Percentiles rank a stretch among this genome's conserved stretches.
Conservation (phyloP, 2,113 vertebrate genomes). For the Prunella fulvescens region DNA sequence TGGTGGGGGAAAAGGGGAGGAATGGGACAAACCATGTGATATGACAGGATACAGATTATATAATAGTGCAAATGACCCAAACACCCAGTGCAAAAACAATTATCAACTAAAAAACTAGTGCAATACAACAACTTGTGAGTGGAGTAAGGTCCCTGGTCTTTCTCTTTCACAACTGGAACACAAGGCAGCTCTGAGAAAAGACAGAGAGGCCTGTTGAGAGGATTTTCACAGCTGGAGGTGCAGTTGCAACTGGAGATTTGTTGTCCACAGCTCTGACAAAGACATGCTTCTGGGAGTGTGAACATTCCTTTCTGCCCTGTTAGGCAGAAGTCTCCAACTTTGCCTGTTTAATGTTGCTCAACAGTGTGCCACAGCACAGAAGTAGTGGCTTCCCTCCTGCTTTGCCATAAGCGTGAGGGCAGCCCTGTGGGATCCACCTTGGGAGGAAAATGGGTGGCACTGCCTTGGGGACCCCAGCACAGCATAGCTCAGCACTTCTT, state of each 20-base stretch:
- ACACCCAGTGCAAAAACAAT: too few species aligned
- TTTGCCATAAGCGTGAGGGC: neutral
- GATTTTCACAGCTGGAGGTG: neutral
- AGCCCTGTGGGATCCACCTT: neutral
- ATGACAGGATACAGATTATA: too few species aligned
- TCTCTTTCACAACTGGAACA: neutral
- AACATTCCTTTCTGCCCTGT: neutral
- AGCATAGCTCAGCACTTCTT: rapidly evolving
- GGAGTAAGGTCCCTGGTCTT: neutral
- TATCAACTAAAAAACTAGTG: too few species aligned
- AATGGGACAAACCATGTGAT: too few species aligned
- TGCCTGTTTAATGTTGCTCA: neutral
- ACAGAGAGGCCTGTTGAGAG: neutral
- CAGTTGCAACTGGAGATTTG: neutral
- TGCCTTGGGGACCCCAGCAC: neutral
- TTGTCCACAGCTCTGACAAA: neutral
- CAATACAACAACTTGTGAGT: neutral
- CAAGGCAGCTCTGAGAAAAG: neutral
- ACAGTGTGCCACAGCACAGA: neutral
- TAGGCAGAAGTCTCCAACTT: rapidly evolving
- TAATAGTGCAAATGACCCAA: too few species aligned
- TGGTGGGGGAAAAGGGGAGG: too few species aligned
- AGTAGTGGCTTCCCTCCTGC: neutral
- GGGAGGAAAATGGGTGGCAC: rapidly evolving
- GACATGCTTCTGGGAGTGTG: neutral